Base-by-base conservation (phyloP, 1,140 invertebrate species). In the Lamellibrachia luymesi region DNA sequence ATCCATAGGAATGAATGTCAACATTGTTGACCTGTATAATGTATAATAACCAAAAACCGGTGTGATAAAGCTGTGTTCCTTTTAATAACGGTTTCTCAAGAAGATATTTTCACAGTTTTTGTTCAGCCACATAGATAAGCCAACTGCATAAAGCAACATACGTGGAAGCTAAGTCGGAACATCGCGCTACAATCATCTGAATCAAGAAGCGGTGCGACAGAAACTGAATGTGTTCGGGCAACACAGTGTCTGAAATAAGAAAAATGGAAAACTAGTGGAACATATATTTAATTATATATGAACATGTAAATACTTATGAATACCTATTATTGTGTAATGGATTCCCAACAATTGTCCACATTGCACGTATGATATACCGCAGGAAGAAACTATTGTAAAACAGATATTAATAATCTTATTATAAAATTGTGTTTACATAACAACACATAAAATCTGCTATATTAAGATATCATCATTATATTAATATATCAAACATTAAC, bases 121-220 rank as follows among this genome's bases (percentile, higher is more conserved):
- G 64, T 10, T 22, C 6, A 80, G 64, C 13, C 25, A 22, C 25
- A 22, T 10, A 22, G 64, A 80, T 22, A 22, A 80, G 4, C 0
- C 0, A 22, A 6, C 13, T 22, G 17, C 7, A 80, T 10, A 6
- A 80, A 22, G 17, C 10, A 7, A 94, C 95, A 94, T 94, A 96
- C 95, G 96, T 96, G 51, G 97, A 96, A 17, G 97, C 97, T 8
- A 94, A 94, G 95, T 97, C 97, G 50, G 96, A 95, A 94, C 97
- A 97, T 80, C 97, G 96, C 10, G 96, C 96, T 80, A 97, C 94
- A 50, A 97, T 95, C 5, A 96, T 95, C 22, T 96, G 96, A 13
- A 97, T 94, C 4, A 97, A 94, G 91, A 97, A 96, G 92, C 95
- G 96, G 93, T 96, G 96, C 2, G 91, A 50, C 51, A 91, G 91